A percentile compares a stretch with the other conserved stretches of the same genome.
Evolutionary conservation across 2,797 vertebrate genomes (phyloP).

Genomic region (Thaleichthys pacificus): DNA sequence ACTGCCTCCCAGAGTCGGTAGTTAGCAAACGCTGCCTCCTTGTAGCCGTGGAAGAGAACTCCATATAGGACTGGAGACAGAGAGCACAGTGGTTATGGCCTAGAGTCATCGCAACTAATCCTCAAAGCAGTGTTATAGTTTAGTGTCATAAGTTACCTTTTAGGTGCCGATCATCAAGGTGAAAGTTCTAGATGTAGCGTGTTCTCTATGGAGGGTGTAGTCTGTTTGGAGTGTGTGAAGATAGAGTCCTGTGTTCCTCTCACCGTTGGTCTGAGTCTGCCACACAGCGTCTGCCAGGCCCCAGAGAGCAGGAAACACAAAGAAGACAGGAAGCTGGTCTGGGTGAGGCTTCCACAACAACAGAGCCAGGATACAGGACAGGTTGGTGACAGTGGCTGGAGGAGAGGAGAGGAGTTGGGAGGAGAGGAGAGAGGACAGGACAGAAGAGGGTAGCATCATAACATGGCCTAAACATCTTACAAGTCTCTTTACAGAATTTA

Average conservation of each 20-base stretch:
- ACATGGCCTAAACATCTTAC: too few species aligned
- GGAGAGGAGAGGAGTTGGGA: constrained; percentile 51
- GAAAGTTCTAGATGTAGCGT: too few species aligned
- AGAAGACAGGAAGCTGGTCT: constrained; percentile 67
- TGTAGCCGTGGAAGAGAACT: constrained; percentile 71
- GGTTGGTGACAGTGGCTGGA: constrained; percentile 59
- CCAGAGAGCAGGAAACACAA: constrained; percentile 75
- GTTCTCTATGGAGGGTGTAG: too few species aligned
- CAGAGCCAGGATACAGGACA: constrained; percentile 58
- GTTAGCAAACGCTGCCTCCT: constrained; percentile 78
- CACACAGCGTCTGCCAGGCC: constrained; percentile 76
- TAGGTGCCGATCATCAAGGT: too few species aligned
- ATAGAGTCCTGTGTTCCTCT: constrained; percentile 32
- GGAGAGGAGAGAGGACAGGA: constrained; percentile 18
- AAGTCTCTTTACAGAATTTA: constrained; percentile 14
- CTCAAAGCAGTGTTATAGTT: too few species aligned
- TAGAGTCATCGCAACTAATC: too few species aligned
- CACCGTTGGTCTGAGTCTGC: constrained; percentile 82
- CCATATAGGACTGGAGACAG: constrained; percentile 71
- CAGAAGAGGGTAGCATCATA: constrained; percentile 13
- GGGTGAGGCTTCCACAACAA: constrained; percentile 72
- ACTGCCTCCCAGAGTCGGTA: constrained; percentile 79
- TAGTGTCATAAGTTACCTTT: too few species aligned
- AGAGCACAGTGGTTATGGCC: not conserved
- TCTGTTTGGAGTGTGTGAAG: too few species aligned